Conservation (phyloP, 2,888 invertebrate species). For the Clepsis dumicolana region DNA sequence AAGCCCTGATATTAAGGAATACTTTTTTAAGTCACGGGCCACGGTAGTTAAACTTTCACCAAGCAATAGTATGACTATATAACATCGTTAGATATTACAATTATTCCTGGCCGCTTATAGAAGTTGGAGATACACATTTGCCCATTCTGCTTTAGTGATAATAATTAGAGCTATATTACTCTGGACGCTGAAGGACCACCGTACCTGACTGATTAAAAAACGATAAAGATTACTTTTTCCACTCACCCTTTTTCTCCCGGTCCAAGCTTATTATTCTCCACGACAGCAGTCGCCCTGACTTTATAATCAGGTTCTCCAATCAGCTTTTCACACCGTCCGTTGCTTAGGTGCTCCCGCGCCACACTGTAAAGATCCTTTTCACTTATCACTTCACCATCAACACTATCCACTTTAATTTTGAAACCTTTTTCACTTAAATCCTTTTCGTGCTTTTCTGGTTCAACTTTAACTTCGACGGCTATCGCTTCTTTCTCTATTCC, state of each 20-base stretch:
- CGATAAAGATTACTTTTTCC: too few species aligned
- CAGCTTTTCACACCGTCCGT: slow-evolving; percentile 91
- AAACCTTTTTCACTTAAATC: slow-evolving; percentile 78
- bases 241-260: slow-evolving; percentile 87
- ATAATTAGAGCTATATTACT: too few species aligned
- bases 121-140: too few species aligned
- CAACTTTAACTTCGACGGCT: slow-evolving; percentile 58
- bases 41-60: too few species aligned
- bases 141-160: too few species aligned
- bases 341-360: slow-evolving; percentile 79
- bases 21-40: too few species aligned
- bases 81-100: too few species aligned
- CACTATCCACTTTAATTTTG: slow-evolving; percentile 67
- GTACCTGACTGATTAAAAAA: too few species aligned
- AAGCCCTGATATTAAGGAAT: too few species aligned
- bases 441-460: slow-evolving; percentile 76
- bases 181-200: too few species aligned
- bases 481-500: slow-evolving; percentile 67
- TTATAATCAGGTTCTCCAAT: slow-evolving; percentile 89
- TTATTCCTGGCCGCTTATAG: too few species aligned
- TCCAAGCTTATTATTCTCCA: slow-evolving; percentile 86
- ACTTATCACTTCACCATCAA: slow-evolving; percentile 80
- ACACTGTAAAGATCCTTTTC: slow-evolving; percentile 77
- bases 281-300: slow-evolving; percentile 86
- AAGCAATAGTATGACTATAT: too few species aligned